Conservation (phyloP, 1,140 invertebrate species). For the Spodoptera litura region DNA sequence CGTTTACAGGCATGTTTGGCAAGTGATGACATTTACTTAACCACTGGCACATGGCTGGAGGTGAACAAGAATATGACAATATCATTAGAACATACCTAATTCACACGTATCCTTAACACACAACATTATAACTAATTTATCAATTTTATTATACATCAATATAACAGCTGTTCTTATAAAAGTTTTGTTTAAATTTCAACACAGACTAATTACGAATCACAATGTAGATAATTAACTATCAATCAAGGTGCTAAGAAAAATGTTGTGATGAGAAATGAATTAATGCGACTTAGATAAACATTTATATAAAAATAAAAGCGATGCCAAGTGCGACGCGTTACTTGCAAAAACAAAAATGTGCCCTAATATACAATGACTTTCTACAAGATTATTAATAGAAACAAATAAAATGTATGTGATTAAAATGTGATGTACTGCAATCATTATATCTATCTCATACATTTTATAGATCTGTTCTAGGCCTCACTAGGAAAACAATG, state of each 20-base stretch:
- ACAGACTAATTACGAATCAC: conserved; percentile 56
- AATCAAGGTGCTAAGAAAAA: conserved; percentile 49
- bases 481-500: conserved; percentile 19
- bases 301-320: conserved; percentile 52
- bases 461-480: conserved; percentile 10
- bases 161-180: conserved; percentile 74
- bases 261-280: conserved; percentile 52
- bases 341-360: conserved; percentile 42
- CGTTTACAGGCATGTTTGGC: too few species aligned
- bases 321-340: conserved; percentile 49
- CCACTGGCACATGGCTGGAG: conserved; percentile 8
- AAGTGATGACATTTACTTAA: too few species aligned
- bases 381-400: conserved; percentile 7
- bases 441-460: not conserved
- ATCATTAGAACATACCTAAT: conserved; percentile 40
- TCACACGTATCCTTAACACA: conserved; percentile 57
- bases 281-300: conserved; percentile 35
- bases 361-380: conserved; percentile 20
- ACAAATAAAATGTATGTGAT: not conserved
- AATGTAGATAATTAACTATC: conserved; percentile 43
- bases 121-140: conserved; percentile 56
- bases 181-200: conserved; percentile 65
- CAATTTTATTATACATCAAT: conserved; percentile 74
- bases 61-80: conserved; percentile 20
- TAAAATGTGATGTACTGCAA: not conserved